These are phyloP conservation scores for Azorinus chamasolen DNA, from an alignment of 2,888 invertebrate species.

Conservation along the genomic window DNA sequence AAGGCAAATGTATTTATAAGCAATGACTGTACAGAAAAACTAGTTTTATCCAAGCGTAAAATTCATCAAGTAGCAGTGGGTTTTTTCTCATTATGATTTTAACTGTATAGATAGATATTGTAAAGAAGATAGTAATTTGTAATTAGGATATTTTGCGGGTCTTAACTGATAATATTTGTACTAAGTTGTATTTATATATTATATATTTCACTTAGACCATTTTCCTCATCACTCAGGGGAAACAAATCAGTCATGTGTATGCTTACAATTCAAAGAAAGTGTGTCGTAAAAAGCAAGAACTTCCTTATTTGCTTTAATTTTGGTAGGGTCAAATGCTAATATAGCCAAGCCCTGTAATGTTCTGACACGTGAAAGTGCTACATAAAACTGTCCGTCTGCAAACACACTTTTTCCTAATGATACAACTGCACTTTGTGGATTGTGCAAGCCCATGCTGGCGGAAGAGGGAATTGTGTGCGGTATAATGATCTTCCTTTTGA, in stretches of 20 bases:
- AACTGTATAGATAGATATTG: no score
- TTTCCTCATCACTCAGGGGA: no score
- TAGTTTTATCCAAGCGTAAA: no score
- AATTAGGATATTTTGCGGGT: no score
- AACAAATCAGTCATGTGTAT: constrained; percentile 8
- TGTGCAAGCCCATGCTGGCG: constrained; percentile 41
- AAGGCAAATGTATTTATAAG: no score
- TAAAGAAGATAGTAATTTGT: no score
- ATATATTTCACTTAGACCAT: no score
- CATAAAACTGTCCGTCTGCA: constrained; percentile 43
- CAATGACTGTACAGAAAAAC: no score
- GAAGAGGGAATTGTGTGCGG: constrained; percentile 42
- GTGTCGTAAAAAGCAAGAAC: not conserved
- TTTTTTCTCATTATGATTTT: no score
- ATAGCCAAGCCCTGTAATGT: constrained; percentile 18
- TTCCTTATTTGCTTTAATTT: constrained; percentile 15
- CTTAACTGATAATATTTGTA: no score
- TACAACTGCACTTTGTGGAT: constrained; percentile 45
- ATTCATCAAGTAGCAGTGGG: no score
- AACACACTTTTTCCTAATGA: constrained; percentile 29
- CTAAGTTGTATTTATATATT: no score
- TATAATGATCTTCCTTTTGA: constrained; percentile 18
- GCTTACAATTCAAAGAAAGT: constrained; percentile 16
- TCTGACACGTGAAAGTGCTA: constrained; percentile 29
- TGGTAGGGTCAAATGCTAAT: constrained; percentile 19